A percentile compares a stretch with the other conserved stretches of the same genome.
Evolutionary conservation across 2,797 vertebrate species (phyloP).

Genomic region (Chloroceryle amazona): DNA sequence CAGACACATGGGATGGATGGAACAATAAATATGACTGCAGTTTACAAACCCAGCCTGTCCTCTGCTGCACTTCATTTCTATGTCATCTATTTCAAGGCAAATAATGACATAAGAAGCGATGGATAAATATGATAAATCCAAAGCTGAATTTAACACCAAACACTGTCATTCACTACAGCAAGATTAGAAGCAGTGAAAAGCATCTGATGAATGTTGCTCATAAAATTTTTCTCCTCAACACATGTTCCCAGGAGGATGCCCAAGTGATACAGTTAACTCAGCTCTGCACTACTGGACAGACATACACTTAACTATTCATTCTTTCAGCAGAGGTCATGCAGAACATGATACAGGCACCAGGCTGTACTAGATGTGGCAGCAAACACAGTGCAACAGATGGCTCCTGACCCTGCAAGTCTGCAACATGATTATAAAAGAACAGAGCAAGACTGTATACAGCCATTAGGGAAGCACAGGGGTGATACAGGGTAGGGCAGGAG

Average conservation of each 20-base stretch:
- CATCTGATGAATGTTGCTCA: not conserved
- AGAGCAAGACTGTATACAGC: not conserved
- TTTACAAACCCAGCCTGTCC: not conserved
- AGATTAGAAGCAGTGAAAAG: not conserved
- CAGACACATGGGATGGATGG: not conserved
- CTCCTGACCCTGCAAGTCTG: not conserved
- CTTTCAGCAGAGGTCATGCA: not conserved
- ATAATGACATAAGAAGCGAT: not conserved
- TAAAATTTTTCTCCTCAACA: not conserved
- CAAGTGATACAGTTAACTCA: not conserved
- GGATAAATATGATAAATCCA: not conserved
- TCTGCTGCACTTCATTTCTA: not conserved
- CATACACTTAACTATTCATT: not conserved
- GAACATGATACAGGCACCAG: not conserved
- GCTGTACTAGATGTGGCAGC: not conserved
- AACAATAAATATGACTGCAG: accelerated
- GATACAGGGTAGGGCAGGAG: not conserved
- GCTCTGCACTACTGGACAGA: not conserved
- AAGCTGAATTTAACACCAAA: not conserved
- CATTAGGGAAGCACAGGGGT: not conserved
- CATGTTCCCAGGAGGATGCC: not conserved
- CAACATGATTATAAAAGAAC: not conserved
- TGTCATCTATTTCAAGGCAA: not conserved
- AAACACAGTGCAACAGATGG: not conserved
- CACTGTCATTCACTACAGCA: not conserved